Base-by-base conservation (phyloP, 2,888 invertebrate genomes). In the Amphipoea lucens region DNA sequence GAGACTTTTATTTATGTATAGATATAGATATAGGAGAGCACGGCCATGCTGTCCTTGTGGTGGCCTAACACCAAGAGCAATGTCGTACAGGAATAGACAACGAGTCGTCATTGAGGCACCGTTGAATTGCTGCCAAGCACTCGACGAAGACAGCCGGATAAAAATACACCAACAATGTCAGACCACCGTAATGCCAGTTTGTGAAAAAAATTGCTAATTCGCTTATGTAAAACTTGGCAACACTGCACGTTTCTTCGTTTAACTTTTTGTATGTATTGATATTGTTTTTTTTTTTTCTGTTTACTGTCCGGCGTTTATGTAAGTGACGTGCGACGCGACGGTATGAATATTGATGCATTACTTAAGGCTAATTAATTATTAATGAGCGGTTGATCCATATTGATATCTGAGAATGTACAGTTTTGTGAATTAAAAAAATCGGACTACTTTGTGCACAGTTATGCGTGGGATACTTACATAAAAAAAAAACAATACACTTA, bases 31-130 rank as follows among this genome's bases (percentile, higher is more conserved):
- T 9, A 71, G 3, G 12, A 86, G 89, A 90, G 87, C 88, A 89
- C 70, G 87, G 87, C 83, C 84, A 76, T 29, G 71, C 79, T 86
- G 94, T 94, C 94, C 94, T 94, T 93, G 89, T 74, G 65, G 40
- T 79, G 81, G 92, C 83, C 83, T 88, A 84, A 88, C 81, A 90
- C 85, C 94, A 96, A 95, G 95, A 95, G 93, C 96, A 96, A 96
- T 96, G 96, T 94, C 96, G 92, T 92, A 91, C 95, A 91, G 91
- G 93, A 96, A 96, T 96, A 96, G 95, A 94, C 87, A 91, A 85
- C 80, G 88, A 87, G 90, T 87, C 91, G 91, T 92, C 93, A 93
- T 93, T 93, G 92, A 93, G 92, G 93, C 92, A 90, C 90, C 87
- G 93, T 95, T 95, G 95, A 95, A 92, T 89, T 82, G 82, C 83